phyloP scores from a whole-genome alignment of 2,797 vertebrate genomes.

The Acanthurus leucopareius region DNA sequence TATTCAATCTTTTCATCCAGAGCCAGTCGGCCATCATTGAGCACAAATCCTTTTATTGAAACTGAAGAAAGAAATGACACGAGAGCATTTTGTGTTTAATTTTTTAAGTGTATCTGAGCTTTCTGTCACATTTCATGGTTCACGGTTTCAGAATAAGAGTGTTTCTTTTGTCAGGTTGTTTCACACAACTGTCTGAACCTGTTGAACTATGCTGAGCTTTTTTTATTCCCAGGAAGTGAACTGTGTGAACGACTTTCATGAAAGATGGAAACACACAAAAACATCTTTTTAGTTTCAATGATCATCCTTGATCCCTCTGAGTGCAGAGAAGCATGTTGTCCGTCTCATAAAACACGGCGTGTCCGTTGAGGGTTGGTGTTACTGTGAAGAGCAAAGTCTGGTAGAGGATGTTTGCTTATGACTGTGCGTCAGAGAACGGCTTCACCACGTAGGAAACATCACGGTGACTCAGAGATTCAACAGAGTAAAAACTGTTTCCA shows the following conservation, averaged over 20 bases:
- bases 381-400: constrained; percentile 1
- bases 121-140: too few species aligned
- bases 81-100: too few species aligned
- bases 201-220: too few species aligned
- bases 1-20: too few species aligned
- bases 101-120: too few species aligned
- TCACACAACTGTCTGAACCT: not conserved
- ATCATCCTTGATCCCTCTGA: not conserved
- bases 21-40: too few species aligned
- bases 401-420: constrained; percentile 72
- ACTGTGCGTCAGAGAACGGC: constrained; percentile 46
- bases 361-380: not conserved
- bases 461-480: constrained; percentile 59
- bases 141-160: too few species aligned
- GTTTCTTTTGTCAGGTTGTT: too few species aligned
- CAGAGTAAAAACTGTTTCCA: not conserved
- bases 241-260: not conserved
- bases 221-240: not conserved
- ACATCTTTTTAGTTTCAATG: not conserved
- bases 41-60: too few species aligned
- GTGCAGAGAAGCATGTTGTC: not conserved
- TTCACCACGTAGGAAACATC: constrained; percentile 60
- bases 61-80: too few species aligned
- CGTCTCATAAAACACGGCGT: not conserved
- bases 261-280: not conserved